phyloP scores from a whole-genome alignment of 2,113 vertebrate species.

The Bungarus multicinctus region DNA sequence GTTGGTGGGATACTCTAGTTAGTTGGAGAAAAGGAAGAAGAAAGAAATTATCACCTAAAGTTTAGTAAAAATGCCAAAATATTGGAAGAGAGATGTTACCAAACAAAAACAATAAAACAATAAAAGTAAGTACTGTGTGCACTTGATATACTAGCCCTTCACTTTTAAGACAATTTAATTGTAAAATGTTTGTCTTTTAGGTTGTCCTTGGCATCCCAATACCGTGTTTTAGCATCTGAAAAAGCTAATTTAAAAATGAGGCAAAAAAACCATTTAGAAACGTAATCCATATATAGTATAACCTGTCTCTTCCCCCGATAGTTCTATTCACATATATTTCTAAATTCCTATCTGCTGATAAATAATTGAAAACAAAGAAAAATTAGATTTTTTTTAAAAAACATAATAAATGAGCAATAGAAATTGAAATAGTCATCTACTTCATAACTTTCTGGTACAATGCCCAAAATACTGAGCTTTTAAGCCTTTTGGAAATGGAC shows the following conservation, averaged over 20 bases:
- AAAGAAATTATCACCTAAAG: neutral
- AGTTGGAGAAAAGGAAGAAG: neutral
- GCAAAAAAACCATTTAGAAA: neutral
- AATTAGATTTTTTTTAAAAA: neutral
- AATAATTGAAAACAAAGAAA: neutral
- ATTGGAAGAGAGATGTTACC: neutral
- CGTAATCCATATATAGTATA: neutral
- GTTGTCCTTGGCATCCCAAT: neutral
- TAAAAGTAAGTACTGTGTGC: too few species aligned
- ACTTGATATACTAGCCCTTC: neutral
- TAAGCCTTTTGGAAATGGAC: neutral
- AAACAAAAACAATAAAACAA: neutral
- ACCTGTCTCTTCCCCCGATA: neutral
- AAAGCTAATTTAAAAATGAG: neutral
- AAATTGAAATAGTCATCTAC: neutral
- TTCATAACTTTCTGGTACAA: conserved; percentile 1
- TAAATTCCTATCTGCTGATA: neutral
- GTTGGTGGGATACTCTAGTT: neutral
- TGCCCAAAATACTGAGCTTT: neutral
- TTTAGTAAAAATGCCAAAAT: neutral
- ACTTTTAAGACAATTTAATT: neutral
- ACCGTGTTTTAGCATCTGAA: neutral
- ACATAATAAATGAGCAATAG: neutral
- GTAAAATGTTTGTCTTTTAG: neutral
- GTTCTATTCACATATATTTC: neutral